Evolutionary conservation across 1,140 invertebrate species (phyloP), one percentile per base, ranked within the genome.

Genomic region (Penaeus chinensis): DNA sequence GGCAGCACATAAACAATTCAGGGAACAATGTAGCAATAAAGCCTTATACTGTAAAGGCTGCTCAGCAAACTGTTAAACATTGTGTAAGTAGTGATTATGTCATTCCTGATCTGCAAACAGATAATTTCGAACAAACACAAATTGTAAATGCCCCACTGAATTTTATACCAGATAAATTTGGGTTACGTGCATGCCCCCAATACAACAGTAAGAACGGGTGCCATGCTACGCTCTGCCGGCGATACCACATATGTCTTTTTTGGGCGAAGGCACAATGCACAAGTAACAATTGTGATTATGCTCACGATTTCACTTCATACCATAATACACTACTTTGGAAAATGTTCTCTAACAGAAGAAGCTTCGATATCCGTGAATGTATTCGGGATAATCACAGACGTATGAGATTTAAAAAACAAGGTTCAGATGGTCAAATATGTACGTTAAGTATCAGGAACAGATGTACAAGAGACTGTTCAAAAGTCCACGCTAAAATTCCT

Each of bases 221-320:
- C 22, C 69, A 69, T 3, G 65, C 77, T 22, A 10, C 81, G 24
- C 77, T 78, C 16, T 90, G 89, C 66, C 78, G 85, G 62, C 78
- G 89, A 24, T 79, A 87, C 27, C 89, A 90, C 66, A 85, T 89
- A 22, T 90, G 89, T 61, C 32, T 61, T 0, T 84, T 37, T 63
- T 89, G 87, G 89, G 82, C 80, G 54, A 74, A 65, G 24, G 88
- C 69, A 10, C 66, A 69, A 16, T 90, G 89, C 60, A 86, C 62
- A 3, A 78, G 42, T 8, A 22, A n/a, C 0, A 32, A 62, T 37
- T 90, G 89, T 79, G 22, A 54, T 8, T 84, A 54, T 74, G 87
- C 84, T 32, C 89, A 90, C 60, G 20, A n/a, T 8, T 80, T 89
- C 60, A 32, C 63, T 42, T 83, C 87, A n/a, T 0, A 24, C 5